phyloP scores from a whole-genome alignment of 2,113 vertebrate species.

The Neoarius graeffei region DNA sequence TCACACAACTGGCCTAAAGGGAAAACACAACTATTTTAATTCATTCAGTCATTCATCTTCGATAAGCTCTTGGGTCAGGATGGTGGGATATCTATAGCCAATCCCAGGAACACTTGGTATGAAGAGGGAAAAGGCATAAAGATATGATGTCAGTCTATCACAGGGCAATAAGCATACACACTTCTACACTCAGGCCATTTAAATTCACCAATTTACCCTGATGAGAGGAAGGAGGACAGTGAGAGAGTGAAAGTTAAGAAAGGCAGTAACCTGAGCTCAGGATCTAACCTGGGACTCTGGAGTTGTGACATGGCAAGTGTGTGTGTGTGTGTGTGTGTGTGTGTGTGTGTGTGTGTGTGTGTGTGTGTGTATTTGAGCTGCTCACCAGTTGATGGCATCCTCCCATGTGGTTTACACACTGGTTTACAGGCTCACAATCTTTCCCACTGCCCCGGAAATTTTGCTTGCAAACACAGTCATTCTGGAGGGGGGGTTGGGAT shows the following conservation, averaged over 20 bases:
- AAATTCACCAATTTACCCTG: neutral
- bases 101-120: neutral
- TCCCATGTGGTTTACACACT: conserved; percentile 75
- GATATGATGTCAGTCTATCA: neutral
- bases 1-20: conserved; percentile 74
- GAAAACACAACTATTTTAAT: neutral
- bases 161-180: neutral
- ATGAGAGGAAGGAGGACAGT: neutral
- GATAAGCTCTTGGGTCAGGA: neutral
- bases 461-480: conserved; percentile 82
- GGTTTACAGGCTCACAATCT: conserved; percentile 79
- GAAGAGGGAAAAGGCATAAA: neutral
- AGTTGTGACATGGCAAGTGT: neutral
- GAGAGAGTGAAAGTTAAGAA: neutral
- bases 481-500: conserved; percentile 65
- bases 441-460: conserved; percentile 84
- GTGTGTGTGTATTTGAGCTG: conserved; percentile 21
- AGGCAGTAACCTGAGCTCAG: neutral
- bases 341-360: conserved; percentile 16
- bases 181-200: neutral
- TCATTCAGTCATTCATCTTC: too few species aligned
- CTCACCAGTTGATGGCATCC: conserved; percentile 88
- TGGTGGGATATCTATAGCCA: neutral
- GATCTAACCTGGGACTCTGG: neutral
- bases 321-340: conserved; percentile 2